Evolutionary conservation across 1,140 invertebrate genomes (phyloP).

Genomic region (Scylla paramamosain): DNA sequence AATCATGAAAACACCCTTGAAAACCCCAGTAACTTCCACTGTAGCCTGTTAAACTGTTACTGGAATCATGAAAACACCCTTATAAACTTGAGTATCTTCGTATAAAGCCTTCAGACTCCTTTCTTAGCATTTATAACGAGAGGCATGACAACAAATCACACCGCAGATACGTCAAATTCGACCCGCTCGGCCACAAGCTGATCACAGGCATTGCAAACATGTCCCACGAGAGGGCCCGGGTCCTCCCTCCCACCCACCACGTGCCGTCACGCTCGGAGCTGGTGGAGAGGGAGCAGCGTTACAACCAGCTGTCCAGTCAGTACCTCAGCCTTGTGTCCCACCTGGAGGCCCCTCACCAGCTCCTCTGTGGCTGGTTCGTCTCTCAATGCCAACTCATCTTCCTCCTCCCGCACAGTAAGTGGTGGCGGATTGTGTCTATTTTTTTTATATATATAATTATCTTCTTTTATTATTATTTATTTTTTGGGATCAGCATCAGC

Average conservation of each 20-base stretch:
- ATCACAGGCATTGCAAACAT: constrained; percentile 92
- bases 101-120: too few relatives aligned
- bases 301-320: constrained; percentile 81
- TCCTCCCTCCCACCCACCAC: constrained; percentile 26
- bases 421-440: too few relatives aligned
- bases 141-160: too few relatives aligned
- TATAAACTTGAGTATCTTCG: too few relatives aligned
- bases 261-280: constrained; percentile 77
- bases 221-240: constrained; percentile 1
- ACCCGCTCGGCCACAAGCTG: constrained; percentile 89
- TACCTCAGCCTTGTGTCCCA: constrained; percentile 76
- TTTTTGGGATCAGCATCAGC: too few relatives aligned
- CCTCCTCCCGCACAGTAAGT: neutral
- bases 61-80: too few relatives aligned
- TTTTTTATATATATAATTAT: too few relatives aligned
- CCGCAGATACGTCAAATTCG: constrained; percentile 92
- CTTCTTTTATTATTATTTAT: too few relatives aligned
- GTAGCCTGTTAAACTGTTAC: too few relatives aligned
- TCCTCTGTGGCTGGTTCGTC: neutral
- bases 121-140: too few relatives aligned
- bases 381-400: neutral
- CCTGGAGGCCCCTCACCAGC: constrained; percentile 64
- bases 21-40: too few relatives aligned
- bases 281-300: constrained; percentile 82
- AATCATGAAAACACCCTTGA: too few relatives aligned